These are phyloP conservation scores for Lepus townsendii DNA, from an alignment of 2,797 vertebrate species.

Conservation along the genomic window DNA sequence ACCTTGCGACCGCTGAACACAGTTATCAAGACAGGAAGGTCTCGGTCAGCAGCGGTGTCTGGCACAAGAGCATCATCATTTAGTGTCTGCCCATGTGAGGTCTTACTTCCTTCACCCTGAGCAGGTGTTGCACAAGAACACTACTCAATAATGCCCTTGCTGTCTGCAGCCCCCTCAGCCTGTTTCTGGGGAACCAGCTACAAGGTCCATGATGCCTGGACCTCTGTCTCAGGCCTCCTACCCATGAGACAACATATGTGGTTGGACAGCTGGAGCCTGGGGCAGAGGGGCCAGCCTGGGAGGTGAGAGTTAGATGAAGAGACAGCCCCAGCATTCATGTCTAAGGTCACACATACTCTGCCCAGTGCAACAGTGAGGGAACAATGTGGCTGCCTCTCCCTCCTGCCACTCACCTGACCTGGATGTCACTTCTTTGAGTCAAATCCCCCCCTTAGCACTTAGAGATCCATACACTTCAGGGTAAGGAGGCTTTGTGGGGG, in stretches of 20 bases:
- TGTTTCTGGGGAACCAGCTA: neutral
- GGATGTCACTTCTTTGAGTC: neutral
- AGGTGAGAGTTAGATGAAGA: neutral
- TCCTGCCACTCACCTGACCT: neutral
- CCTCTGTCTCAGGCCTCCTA: neutral
- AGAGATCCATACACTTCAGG: neutral
- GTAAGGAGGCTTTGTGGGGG: neutral
- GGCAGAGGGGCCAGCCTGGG: too few species aligned
- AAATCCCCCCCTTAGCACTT: neutral
- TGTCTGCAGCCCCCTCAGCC: fast-evolving
- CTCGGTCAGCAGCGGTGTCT: neutral
- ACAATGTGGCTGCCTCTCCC: fast-evolving
- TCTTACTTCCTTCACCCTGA: neutral
- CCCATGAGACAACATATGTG: too few species aligned
- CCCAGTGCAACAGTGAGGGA: too few species aligned
- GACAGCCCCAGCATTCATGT: fast-evolving
- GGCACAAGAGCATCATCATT: neutral
- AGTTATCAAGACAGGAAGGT: neutral
- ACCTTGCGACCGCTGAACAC: neutral
- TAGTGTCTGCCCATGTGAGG: fast-evolving
- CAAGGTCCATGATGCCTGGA: neutral
- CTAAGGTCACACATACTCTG: neutral
- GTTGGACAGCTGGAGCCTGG: neutral
- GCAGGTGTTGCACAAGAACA: too few species aligned
- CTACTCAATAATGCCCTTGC: neutral